Evolutionary conservation across 2,797 vertebrate genomes (phyloP).

Genomic region (Tadarida brasiliensis): DNA sequence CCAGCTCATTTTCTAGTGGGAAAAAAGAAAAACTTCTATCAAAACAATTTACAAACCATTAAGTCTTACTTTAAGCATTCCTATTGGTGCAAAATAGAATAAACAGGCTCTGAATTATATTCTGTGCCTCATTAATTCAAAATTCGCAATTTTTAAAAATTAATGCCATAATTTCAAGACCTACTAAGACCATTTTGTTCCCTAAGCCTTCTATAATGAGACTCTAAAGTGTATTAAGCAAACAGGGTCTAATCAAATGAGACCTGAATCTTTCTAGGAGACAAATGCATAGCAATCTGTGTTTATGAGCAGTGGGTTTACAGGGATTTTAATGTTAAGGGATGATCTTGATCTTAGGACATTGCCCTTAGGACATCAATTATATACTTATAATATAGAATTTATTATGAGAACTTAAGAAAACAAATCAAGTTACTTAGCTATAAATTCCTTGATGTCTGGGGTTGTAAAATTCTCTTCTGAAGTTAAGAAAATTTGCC

Average conservation of each 20-base stretch:
- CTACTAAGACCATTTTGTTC: slow-evolving; percentile 12
- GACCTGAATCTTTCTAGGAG: neutral
- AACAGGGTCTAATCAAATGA: neutral
- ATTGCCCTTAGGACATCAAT: neutral
- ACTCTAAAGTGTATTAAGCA: neutral
- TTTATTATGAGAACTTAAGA: slow-evolving; percentile 30
- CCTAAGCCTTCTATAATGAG: neutral
- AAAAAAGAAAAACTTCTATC: neutral
- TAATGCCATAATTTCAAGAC: slow-evolving; percentile 27
- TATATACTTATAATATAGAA: neutral
- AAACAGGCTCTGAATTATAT: neutral
- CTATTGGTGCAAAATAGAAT: neutral
- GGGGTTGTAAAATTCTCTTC: neutral
- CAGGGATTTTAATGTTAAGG: neutral
- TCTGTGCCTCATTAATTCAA: slow-evolving; percentile 24
- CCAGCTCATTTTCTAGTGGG: neutral
- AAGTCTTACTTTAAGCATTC: slow-evolving; percentile 37
- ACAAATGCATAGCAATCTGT: slow-evolving; percentile 1
- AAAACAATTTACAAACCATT: neutral
- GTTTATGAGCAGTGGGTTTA: slow-evolving; percentile 23
- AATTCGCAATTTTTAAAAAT: neutral
- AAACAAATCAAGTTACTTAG: neutral
- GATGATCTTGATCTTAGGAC: neutral
- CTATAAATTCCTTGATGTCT: neutral
- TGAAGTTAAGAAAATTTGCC: slow-evolving; percentile 9